These are phyloP conservation scores for Lasius platythorax DNA, from an alignment of 2,888 invertebrate species.

Conservation along the genomic window DNA sequence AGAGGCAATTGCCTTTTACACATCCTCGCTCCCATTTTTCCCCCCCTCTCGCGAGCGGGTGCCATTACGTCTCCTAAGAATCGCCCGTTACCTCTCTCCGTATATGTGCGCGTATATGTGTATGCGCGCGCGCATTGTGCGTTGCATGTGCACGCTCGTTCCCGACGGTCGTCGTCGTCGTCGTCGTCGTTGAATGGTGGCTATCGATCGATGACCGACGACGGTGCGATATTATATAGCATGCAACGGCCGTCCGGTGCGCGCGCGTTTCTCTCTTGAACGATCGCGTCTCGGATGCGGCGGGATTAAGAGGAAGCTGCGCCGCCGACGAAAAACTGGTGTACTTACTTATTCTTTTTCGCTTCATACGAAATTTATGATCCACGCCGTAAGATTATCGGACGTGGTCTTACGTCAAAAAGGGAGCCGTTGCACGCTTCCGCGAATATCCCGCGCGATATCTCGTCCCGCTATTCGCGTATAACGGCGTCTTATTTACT, in stretches of 20 bases:
- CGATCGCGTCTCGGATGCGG: neutral
- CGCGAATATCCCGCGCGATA: constrained; percentile 8
- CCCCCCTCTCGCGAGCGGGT: constrained; percentile 70
- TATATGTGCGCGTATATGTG: constrained; percentile 18
- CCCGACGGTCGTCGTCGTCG: neutral
- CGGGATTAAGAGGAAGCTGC: constrained; percentile 1
- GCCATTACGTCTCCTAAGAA: constrained; percentile 82
- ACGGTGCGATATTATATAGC: constrained; percentile 22
- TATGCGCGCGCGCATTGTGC: constrained; percentile 41
- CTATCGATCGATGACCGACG: constrained; percentile 51
- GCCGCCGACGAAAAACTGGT: constrained; percentile 6
- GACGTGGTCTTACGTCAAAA: neutral
- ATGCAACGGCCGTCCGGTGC: neutral
- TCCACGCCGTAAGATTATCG: neutral
- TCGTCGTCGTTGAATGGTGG: constrained; percentile 8
- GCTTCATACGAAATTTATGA: constrained; percentile 2
- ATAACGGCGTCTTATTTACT: constrained; percentile 46
- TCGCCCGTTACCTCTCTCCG: constrained; percentile 68
- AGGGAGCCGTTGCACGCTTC: neutral
- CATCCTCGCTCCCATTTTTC: constrained; percentile 83
- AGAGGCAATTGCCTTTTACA: constrained; percentile 84
- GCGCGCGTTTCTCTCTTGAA: constrained; percentile 17
- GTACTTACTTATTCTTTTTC: constrained; percentile 34
- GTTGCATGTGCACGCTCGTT: constrained; percentile 37
- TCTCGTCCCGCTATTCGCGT: constrained; percentile 28